These are phyloP conservation scores for Pangasius mekongensis DNA, from an alignment of 2,797 vertebrate genomes.

Conservation along the genomic window DNA sequence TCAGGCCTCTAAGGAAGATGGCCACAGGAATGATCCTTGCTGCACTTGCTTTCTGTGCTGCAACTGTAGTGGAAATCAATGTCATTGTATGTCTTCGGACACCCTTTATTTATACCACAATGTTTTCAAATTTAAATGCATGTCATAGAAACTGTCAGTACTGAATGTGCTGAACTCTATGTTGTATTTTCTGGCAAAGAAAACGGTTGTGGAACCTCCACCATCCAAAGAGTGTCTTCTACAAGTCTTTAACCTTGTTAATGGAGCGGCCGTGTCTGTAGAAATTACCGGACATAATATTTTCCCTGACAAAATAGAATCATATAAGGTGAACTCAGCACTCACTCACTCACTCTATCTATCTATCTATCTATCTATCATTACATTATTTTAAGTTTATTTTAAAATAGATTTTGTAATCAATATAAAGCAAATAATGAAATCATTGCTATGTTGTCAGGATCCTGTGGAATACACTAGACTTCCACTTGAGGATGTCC, in stretches of 20 bases:
- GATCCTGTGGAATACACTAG: constrained; percentile 78
- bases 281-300: constrained; percentile 60
- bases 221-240: constrained; percentile 78
- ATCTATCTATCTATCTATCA: neutral
- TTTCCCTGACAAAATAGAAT: constrained; percentile 69
- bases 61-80: constrained; percentile 87
- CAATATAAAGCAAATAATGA: neutral
- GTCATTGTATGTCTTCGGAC: constrained; percentile 79
- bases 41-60: constrained; percentile 87
- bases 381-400: neutral
- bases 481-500: constrained; percentile 69
- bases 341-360: neutral
- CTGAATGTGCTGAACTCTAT: neutral
- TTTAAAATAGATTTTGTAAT: neutral
- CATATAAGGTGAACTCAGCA: constrained; percentile 76
- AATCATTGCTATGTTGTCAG: constrained; percentile 66
- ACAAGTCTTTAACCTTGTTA: constrained; percentile 85
- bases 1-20: constrained; percentile 92
- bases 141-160: neutral
- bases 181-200: constrained; percentile 69
- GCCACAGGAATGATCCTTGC: constrained; percentile 90
- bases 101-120: neutral
- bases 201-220: constrained; percentile 76
- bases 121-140: neutral
- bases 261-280: constrained; percentile 69